These are phyloP conservation scores for Hecatera dysodea DNA, from an alignment of 2,888 invertebrate genomes.

Conservation along the genomic window DNA sequence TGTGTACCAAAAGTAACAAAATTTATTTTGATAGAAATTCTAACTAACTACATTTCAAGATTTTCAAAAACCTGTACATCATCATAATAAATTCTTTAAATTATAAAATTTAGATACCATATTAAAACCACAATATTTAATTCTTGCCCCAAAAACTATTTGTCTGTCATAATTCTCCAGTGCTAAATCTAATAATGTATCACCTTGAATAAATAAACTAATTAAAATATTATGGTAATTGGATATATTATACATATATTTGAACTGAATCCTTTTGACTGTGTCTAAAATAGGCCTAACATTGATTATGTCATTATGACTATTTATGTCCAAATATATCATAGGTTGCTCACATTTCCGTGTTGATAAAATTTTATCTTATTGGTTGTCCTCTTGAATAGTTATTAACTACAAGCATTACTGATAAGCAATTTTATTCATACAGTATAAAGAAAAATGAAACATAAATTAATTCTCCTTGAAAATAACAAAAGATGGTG, in stretches of 20 bases:
- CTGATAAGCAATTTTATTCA: neutral
- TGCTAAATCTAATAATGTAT: neutral
- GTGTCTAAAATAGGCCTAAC: slow-evolving; percentile 17
- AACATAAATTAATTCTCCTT: neutral
- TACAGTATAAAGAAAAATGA: no score
- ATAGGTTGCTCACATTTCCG: neutral
- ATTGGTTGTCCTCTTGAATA: neutral
- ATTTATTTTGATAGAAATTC: neutral
- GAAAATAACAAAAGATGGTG: neutral
- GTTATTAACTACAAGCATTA: neutral
- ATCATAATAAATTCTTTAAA: neutral
- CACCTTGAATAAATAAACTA: slow-evolving; percentile 45
- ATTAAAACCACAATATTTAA: neutral
- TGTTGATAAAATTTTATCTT: no score
- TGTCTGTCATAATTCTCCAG: neutral
- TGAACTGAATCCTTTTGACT: slow-evolving; percentile 48
- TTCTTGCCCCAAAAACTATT: neutral
- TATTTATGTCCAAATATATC: slow-evolving; percentile 18
- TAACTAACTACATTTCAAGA: no score
- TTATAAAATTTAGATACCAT: neutral
- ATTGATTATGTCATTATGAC: slow-evolving; percentile 27
- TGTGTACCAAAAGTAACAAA: neutral
- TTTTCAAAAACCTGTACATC: no score
- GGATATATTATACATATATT: slow-evolving; percentile 37
- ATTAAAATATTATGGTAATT: slow-evolving; percentile 48